Evolutionary conservation across 2,797 vertebrate species (phyloP).

Genomic region (Clamator glandarius): DNA sequence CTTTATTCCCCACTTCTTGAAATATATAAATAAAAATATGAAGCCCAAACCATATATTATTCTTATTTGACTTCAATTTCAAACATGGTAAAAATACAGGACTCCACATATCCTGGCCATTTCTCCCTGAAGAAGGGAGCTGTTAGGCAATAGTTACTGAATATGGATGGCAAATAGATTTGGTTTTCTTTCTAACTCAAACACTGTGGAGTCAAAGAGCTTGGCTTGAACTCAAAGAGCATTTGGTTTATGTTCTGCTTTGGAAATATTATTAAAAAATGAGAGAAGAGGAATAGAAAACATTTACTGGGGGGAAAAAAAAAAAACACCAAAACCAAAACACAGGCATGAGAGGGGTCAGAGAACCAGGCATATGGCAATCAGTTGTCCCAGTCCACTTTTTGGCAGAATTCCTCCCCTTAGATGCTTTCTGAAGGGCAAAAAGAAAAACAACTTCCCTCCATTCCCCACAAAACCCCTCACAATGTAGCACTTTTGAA

Average conservation of each 20-base stretch:
- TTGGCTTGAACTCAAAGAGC: slow-evolving; percentile 54
- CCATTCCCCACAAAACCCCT: accelerated
- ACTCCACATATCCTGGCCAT: not conserved
- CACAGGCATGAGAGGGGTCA: not conserved
- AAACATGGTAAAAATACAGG: not conserved
- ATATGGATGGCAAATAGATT: slow-evolving; percentile 41
- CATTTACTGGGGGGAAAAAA: not conserved
- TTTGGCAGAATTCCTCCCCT: not conserved
- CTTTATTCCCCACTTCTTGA: not conserved
- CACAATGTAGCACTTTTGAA: not conserved
- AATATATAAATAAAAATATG: not conserved
- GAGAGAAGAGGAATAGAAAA: slow-evolving; percentile 35
- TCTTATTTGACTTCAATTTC: not conserved
- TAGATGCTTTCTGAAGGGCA: not conserved
- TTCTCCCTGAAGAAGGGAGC: slow-evolving; percentile 6
- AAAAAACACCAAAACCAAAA: not conserved
- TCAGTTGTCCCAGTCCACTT: not conserved
- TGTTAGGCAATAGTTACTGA: slow-evolving; percentile 4
- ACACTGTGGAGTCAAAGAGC: slow-evolving; percentile 24
- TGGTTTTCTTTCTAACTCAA: slow-evolving; percentile 40
- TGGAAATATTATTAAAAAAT: slow-evolving; percentile 54
- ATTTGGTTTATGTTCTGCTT: slow-evolving; percentile 58
- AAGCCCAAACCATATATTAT: not conserved
- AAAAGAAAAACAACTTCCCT: not conserved
- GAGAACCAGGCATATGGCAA: not conserved